Percentiles rank a stretch among this genome's conserved stretches.
These are phyloP conservation scores for Phocoena phocoena DNA, from an alignment of 2,113 vertebrate species.

Conservation along the genomic window DNA sequence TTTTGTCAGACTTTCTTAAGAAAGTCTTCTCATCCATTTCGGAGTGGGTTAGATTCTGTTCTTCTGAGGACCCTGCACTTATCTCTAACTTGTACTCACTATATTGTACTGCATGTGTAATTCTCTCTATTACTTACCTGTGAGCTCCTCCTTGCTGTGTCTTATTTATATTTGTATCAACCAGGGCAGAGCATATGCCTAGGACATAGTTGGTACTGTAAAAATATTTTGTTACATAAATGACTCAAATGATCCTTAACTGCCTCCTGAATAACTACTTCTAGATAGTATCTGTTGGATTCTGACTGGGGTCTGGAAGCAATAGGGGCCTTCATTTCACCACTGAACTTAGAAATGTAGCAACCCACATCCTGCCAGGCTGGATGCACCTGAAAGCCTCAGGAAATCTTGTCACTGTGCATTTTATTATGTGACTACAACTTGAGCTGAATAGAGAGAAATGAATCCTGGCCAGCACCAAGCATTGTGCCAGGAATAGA, in stretches of 20 bases:
- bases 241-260: constrained; percentile 23
- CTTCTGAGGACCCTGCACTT: not conserved
- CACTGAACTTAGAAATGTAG: not conserved
- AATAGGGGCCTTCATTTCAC: constrained; percentile 30
- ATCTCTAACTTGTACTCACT: not conserved
- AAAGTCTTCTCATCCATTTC: not conserved
- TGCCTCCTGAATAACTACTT: not conserved
- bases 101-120: rapidly evolving
- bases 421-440: constrained; percentile 67
- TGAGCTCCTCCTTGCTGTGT: not conserved
- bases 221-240: not conserved
- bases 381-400: constrained; percentile 40
- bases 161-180: not conserved
- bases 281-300: not conserved
- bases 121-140: not conserved
- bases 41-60: not conserved
- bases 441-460: constrained; percentile 57
- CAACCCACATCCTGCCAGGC: not conserved
- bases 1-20: not conserved
- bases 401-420: constrained; percentile 64
- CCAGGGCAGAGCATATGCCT: not conserved
- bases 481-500: constrained; percentile 46
- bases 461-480: constrained; percentile 37
- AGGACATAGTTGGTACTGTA: not conserved
- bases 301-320: not conserved